Percentiles rank a stretch among this genome's conserved stretches.
Evolutionary conservation across 2,797 vertebrate species (phyloP).

Genomic region (Poeciliopsis gracilis): DNA sequence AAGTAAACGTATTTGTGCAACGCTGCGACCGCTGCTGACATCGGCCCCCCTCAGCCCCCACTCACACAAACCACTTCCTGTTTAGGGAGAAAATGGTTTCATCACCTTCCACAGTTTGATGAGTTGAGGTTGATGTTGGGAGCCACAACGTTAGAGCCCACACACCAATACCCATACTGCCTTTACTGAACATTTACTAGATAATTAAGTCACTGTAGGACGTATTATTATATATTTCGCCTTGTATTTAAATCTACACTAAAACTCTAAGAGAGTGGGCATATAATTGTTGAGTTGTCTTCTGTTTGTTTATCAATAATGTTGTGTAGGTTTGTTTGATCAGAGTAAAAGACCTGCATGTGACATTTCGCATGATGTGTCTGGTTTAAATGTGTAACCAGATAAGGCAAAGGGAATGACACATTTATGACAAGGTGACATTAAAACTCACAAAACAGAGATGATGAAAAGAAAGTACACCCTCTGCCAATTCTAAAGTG

Average conservation of each 20-base stretch:
- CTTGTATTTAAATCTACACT: too few relatives aligned
- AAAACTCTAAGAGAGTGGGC: not conserved
- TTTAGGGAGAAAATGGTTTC: not conserved
- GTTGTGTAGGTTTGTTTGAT: not conserved
- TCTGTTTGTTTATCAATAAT: not conserved
- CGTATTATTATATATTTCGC: not conserved
- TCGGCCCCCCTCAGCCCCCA: not conserved
- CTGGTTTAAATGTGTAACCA: not conserved
- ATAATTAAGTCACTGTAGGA: not conserved
- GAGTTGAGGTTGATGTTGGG: not conserved
- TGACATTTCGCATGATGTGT: not conserved
- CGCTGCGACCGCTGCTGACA: not conserved
- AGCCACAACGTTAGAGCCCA: not conserved
- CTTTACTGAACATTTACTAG: not conserved
- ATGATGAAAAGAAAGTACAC: not conserved
- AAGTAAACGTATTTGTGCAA: conserved; percentile 10
- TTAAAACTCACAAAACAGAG: not conserved
- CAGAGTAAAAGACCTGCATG: not conserved
- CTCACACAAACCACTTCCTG: not conserved
- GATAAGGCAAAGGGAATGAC: not conserved
- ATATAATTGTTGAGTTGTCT: not conserved
- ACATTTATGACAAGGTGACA: not conserved
- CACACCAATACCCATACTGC: not conserved
- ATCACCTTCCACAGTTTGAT: not conserved
- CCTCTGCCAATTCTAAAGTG: not conserved